Conservation (phyloP, 2,888 invertebrate species). For the Cheilosia grossa region DNA sequence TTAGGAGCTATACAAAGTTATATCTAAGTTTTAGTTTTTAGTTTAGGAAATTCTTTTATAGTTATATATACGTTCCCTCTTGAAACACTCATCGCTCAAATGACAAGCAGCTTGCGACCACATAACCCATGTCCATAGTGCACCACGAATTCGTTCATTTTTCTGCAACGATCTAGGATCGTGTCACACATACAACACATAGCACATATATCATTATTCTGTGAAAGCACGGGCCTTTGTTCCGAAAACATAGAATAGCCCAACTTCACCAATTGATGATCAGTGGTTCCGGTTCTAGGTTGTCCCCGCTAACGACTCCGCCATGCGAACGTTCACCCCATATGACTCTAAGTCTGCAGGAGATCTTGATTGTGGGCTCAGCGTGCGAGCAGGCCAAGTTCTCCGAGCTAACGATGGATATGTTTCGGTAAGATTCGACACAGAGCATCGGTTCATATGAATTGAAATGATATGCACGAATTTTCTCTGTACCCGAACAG, state of each 20-base stretch:
- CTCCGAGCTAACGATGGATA: conserved; percentile 98
- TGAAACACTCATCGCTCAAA: conserved; percentile 68
- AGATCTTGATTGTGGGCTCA: conserved; percentile 97
- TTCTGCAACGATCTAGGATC: conserved; percentile 78
- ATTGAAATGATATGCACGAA: not conserved
- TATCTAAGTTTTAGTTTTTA: conserved; percentile 63
- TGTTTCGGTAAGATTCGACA: conserved; percentile 86
- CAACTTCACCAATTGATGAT: conserved; percentile 82
- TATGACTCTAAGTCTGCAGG: conserved; percentile 94
- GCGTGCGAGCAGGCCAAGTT: conserved; percentile 97
- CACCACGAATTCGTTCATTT: conserved; percentile 80
- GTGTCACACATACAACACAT: conserved; percentile 75
- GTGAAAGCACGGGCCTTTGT: conserved; percentile 84
- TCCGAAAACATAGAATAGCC: conserved; percentile 81
- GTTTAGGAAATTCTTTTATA: conserved; percentile 59
- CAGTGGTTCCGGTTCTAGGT: conserved; percentile 86
- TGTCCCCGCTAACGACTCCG: conserved; percentile 92
- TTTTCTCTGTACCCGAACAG: conserved; percentile 81
- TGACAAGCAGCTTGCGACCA: conserved; percentile 67
- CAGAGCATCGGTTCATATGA: not conserved
- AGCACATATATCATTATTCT: conserved; percentile 80
- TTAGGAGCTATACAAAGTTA: conserved; percentile 72
- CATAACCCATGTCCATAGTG: conserved; percentile 60
- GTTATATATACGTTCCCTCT: conserved; percentile 39
- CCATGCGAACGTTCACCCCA: conserved; percentile 94